Percentiles rank a stretch among this genome's conserved stretches.
phyloP scores from a whole-genome alignment of 2,113 vertebrate genomes.

The Boleophthalmus pectinirostris region DNA sequence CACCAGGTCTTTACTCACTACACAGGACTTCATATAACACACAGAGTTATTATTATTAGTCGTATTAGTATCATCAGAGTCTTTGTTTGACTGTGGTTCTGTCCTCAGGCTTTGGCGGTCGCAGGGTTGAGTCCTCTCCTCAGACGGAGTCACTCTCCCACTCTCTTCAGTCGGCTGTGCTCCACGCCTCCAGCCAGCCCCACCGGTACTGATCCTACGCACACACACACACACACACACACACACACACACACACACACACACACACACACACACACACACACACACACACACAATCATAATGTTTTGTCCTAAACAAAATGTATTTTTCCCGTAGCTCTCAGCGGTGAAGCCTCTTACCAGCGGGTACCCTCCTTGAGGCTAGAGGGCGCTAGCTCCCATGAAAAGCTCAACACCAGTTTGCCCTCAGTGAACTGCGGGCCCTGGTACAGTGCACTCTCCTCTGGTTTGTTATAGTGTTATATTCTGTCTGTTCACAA shows the following conservation, averaged over 20 bases:
- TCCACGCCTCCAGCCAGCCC: conserved; percentile 86
- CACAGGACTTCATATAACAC: no score
- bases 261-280: no score
- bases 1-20: conserved; percentile 83
- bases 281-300: no score
- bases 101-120: conserved; percentile 86
- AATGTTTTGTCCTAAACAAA: neutral
- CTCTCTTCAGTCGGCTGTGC: conserved; percentile 82
- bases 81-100: neutral
- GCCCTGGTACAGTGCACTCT: conserved; percentile 60
- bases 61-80: no score
- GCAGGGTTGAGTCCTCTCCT: conserved; percentile 92
- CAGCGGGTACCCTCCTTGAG: conserved; percentile 83
- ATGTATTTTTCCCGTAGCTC: conserved; percentile 37
- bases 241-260: no score
- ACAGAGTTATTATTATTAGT: neutral
- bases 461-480: neutral
- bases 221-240: no score
- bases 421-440: conserved; percentile 91
- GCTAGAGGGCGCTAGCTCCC: conserved; percentile 84
- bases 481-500: neutral
- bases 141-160: conserved; percentile 92
- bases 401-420: conserved; percentile 96
- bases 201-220: conserved; percentile 54
- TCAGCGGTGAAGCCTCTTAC: conserved; percentile 74